Evolutionary conservation across 1,140 invertebrate species (phyloP).

Genomic region (Chrysopa pallens): DNA sequence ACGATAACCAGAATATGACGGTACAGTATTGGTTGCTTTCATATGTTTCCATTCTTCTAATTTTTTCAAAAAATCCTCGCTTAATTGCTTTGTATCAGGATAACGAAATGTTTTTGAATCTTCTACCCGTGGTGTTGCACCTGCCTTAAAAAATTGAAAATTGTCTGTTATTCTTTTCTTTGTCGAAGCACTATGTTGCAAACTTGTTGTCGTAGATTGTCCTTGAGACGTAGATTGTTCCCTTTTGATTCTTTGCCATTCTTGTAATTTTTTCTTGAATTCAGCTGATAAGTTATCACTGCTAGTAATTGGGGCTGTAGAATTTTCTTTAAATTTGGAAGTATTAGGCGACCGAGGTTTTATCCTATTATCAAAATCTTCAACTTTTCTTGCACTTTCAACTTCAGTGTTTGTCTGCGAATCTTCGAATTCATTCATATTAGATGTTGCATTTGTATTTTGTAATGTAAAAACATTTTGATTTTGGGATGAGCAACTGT

Average conservation of each 20-base stretch:
- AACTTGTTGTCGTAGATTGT: conserved; percentile 13
- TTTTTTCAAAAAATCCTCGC: conserved; percentile 49
- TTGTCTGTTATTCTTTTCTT: conserved; percentile 45
- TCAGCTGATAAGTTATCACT: conserved; percentile 54
- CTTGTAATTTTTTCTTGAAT: conserved; percentile 63
- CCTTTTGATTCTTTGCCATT: conserved; percentile 67
- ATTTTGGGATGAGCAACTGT: conserved; percentile 4
- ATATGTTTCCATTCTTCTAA: conserved; percentile 48
- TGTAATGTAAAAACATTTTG: background rate
- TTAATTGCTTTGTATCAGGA: conserved; percentile 35
- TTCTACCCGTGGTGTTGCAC: conserved; percentile 19
- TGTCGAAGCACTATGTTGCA: conserved; percentile 15
- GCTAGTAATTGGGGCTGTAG: conserved; percentile 11
- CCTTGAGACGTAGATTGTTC: conserved; percentile 18
- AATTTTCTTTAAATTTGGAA: conserved; percentile 16
- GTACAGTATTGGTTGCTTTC: conserved; percentile 31
- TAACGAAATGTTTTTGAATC: conserved; percentile 23
- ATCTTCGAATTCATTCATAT: background rate
- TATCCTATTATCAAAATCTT: conserved; percentile 18
- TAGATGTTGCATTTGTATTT: background rate
- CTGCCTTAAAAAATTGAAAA: conserved; percentile 41
- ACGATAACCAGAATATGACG: conserved; percentile 13
- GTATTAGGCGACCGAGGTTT: background rate
- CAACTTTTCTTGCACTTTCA: conserved; percentile 19
- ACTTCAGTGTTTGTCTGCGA: conserved; percentile 5